Base-by-base conservation (phyloP, 2,797 vertebrate genomes). In the Muscicapa comitata region DNA sequence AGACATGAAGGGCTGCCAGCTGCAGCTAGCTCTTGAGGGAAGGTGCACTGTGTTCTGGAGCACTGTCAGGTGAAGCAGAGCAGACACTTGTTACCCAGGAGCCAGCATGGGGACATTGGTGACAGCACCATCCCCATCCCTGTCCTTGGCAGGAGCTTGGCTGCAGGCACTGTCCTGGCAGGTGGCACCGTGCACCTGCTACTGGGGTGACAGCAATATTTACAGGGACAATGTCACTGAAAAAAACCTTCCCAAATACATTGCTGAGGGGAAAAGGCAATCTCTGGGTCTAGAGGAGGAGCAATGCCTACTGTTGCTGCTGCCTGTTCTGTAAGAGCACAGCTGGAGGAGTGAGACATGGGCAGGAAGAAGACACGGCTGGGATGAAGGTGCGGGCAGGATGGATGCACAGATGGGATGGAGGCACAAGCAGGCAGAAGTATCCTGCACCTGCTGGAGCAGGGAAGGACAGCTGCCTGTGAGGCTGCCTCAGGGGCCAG, bases 1-100 rank as follows among this genome's bases (percentile, higher is more conserved):
- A 88, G 76, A 90, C 54, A n/a, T 21, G 77, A 94, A 93, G 84
- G 67, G 73, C 88, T 94, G 76, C 72, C n/a, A 15, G 86, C 68
- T 76, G 85, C 88, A 84, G 73, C 78, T 81, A 47, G 81, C 87
- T 75, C 86, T 79, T 28, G 45, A 73, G 83, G 61, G 75, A 23
- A 25, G 62, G 57, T 62, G 51, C 71, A 13, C 8, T 76, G 50
- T 55, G 55, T 15, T 77, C 6, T 24, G 9, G 2, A 35, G 71
- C 62, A 38, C 85, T 79, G 77, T 17, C 78, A 55, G 84, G 62
- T 25, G 88, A 93, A 88, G 23, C 9, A 57, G 62, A 92, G 76
- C 17, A 2, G 85, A 61, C 40, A 35, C 47, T 28, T 5, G 35
- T 61, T 40, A 31, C 73, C 80, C 5, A 0, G 61, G 26, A 88